Conservation (phyloP, 2,888 invertebrate genomes). For the Sesia bembeciformis region DNA sequence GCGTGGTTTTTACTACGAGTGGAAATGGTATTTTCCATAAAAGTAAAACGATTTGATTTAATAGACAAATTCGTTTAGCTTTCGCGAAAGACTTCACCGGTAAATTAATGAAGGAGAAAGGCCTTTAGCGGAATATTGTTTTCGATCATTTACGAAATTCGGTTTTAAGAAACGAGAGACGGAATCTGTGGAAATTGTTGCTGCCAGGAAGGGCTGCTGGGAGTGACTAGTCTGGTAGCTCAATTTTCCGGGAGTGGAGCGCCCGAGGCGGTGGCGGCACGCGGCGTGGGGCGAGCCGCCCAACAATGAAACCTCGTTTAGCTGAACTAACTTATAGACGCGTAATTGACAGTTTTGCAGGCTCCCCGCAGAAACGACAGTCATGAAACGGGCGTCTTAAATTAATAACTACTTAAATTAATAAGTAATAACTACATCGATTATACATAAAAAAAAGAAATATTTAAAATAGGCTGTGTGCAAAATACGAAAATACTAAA, state of each 20-base stretch:
- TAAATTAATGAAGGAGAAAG: too few species aligned
- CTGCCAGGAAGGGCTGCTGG: constrained; percentile 14
- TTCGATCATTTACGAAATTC: not conserved
- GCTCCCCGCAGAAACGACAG: constrained; percentile 3
- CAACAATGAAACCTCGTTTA: constrained; percentile 28
- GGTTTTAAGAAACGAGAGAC: constrained; percentile 13
- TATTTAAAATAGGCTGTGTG: too few species aligned
- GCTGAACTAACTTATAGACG: constrained; percentile 15
- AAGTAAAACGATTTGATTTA: constrained; percentile 8
- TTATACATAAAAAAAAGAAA: too few species aligned
- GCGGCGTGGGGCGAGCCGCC: constrained; percentile 11
- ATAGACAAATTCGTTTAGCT: not conserved
- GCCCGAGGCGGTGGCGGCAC: constrained; percentile 6
- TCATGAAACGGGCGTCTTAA: constrained; percentile 7
- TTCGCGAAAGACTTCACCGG: too few species aligned
- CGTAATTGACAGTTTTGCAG: constrained; percentile 18
- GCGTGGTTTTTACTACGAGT: constrained; percentile 1
- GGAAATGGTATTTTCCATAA: constrained; percentile 9
- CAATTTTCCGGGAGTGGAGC: constrained; percentile 16
- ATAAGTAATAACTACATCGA: too few species aligned
- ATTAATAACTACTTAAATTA: too few species aligned
- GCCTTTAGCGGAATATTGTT: not conserved
- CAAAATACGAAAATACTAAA: too few species aligned
- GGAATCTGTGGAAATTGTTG: constrained; percentile 15
- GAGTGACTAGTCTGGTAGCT: constrained; percentile 12